A percentile compares a stretch with the other conserved stretches of the same genome.
Evolutionary conservation across 2,888 invertebrate genomes (phyloP).

Genomic region (Drosophila koepferae): DNA sequence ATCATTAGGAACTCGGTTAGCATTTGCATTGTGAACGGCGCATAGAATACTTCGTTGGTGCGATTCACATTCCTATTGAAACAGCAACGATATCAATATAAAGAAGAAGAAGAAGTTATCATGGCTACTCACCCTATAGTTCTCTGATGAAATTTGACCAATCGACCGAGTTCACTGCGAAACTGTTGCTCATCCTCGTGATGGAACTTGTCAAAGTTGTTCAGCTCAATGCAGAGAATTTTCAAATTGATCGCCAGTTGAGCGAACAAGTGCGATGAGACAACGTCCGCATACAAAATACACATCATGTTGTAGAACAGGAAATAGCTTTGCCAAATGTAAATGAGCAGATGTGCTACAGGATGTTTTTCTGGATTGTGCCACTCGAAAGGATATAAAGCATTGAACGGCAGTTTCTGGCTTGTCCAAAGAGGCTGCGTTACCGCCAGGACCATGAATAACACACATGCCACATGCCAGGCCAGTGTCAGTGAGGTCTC

Average conservation of each 20-base stretch:
- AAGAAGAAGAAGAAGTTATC: neutral
- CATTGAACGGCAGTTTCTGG: slow-evolving; percentile 44
- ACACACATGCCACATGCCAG: slow-evolving; percentile 25
- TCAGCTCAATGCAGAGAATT: slow-evolving; percentile 46
- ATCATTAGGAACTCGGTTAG: slow-evolving; percentile 36
- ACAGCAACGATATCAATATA: neutral
- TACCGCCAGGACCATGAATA: slow-evolving; percentile 20
- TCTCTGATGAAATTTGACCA: slow-evolving; percentile 37
- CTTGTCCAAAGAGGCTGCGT: slow-evolving; percentile 42
- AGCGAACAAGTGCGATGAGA: slow-evolving; percentile 12
- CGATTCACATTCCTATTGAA: slow-evolving; percentile 24
- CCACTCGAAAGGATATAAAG: slow-evolving; percentile 37
- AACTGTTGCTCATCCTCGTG: slow-evolving; percentile 3
- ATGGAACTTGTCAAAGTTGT: neutral
- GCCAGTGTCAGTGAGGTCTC: neutral
- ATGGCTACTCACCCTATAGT: slow-evolving; percentile 39
- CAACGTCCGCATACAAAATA: slow-evolving; percentile 20
- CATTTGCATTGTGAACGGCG: slow-evolving; percentile 48
- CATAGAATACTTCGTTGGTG: slow-evolving; percentile 44
- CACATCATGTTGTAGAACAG: slow-evolving; percentile 19
- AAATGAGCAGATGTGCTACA: slow-evolving; percentile 10
- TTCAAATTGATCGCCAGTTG: slow-evolving; percentile 41
- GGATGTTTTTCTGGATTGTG: slow-evolving; percentile 45
- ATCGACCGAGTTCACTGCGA: slow-evolving; percentile 17
- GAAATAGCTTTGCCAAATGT: slow-evolving; percentile 11